These are phyloP conservation scores for Diachasma alloeum DNA, from an alignment of 1,140 invertebrate genomes.

Conservation along the genomic window DNA sequence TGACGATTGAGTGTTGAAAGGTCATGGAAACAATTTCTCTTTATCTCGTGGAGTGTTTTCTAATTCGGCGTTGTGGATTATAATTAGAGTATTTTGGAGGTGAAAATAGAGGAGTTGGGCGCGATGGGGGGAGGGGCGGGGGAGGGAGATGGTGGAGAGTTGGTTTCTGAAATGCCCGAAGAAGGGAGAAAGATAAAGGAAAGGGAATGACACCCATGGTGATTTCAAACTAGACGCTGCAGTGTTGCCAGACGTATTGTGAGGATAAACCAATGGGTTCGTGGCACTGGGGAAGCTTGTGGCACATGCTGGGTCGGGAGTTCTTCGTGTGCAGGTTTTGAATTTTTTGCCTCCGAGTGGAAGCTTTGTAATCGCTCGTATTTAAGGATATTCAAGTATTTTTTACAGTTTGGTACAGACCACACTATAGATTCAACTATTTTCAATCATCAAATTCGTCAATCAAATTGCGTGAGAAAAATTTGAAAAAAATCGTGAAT, in stretches of 20 bases:
- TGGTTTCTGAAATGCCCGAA: background rate
- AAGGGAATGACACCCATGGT: constrained; percentile 31
- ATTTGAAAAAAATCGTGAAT: no score
- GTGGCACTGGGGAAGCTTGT: no score
- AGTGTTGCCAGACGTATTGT: constrained; percentile 18
- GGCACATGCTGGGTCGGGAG: no score
- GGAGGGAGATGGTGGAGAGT: background rate
- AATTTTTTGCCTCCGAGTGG: no score
- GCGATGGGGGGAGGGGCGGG: background rate
- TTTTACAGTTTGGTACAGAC: no score
- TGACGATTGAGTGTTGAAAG: background rate
- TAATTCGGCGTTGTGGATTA: background rate
- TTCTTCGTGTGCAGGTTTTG: no score
- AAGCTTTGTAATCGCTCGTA: no score
- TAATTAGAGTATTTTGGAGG: background rate
- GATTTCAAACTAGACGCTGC: constrained; percentile 28
- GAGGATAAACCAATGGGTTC: background rate
- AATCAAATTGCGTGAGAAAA: no score
- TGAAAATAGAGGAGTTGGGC: background rate
- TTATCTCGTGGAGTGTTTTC: background rate
- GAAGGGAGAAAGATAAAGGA: constrained; percentile 24
- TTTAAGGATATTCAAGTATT: no score
- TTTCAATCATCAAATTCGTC: no score
- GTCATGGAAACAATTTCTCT: background rate
- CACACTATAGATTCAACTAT: no score